Percentiles rank a stretch among this genome's conserved stretches.
Conservation (phyloP, 2,888 invertebrate genomes). For the Autographa pulchrina region DNA sequence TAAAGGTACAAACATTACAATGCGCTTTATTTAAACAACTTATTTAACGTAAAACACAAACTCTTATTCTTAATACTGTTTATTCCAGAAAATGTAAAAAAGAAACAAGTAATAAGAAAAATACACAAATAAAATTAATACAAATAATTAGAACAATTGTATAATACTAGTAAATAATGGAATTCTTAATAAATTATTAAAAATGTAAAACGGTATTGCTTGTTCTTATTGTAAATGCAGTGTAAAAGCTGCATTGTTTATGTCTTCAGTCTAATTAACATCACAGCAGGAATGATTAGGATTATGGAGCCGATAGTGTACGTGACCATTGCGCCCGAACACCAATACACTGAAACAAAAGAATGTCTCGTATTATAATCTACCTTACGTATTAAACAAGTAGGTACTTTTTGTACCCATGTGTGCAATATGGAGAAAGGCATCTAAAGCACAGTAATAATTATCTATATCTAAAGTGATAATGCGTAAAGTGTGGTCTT, state of each 20-base stretch:
- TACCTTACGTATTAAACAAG: no score
- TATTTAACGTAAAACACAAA: neutral
- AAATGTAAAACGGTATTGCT: slow-evolving; percentile 57
- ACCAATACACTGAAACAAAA: slow-evolving; percentile 94
- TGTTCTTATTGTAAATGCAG: slow-evolving; percentile 57
- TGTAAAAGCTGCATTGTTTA: slow-evolving; percentile 66
- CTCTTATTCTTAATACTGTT: slow-evolving; percentile 74
- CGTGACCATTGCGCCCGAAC: slow-evolving; percentile 94
- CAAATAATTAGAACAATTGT: slow-evolving; percentile 57
- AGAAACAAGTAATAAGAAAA: slow-evolving; percentile 46
- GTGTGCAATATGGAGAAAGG: no score
- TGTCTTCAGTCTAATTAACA: slow-evolving; percentile 88
- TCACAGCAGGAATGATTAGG: slow-evolving; percentile 93
- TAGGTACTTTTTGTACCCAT: no score
- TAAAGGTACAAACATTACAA: neutral
- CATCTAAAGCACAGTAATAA: no score
- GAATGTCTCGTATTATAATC: neutral
- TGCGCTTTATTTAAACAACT: neutral
- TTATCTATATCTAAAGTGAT: no score
- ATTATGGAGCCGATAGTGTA: slow-evolving; percentile 94
- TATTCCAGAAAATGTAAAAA: slow-evolving; percentile 71
- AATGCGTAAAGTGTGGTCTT: no score
- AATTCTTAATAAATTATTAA: slow-evolving; percentile 53
- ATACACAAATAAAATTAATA: slow-evolving; percentile 53
- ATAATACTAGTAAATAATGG: slow-evolving; percentile 61